Evolutionary conservation across 2,797 vertebrate species (phyloP).

Genomic region (Sarcophilus harrisii): DNA sequence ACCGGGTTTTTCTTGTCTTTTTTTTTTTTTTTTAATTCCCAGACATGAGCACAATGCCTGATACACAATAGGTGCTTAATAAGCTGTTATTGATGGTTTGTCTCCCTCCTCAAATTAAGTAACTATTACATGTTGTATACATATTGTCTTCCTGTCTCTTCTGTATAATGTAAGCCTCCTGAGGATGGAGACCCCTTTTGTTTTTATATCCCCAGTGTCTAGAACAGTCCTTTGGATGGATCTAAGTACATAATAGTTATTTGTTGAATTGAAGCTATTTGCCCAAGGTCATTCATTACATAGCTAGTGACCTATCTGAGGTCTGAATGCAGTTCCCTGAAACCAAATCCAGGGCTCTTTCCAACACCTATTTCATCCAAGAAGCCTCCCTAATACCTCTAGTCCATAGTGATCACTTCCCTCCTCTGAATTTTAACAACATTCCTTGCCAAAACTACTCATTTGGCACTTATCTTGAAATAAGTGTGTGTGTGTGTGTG

Average conservation of each 20-base stretch:
- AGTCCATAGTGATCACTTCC: neutral
- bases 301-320: neutral
- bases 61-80: neutral
- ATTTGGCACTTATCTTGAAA: neutral
- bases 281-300: neutral
- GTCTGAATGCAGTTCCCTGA: neutral
- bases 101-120: neutral
- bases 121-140: neutral
- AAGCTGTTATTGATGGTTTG: neutral
- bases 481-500: too few species aligned
- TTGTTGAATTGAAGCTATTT: neutral
- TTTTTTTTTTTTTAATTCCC: neutral
- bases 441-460: neutral
- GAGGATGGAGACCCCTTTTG: neutral
- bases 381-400: neutral
- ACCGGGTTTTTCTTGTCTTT: neutral
- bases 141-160: neutral
- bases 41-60: neutral
- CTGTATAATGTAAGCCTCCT: neutral
- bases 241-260: neutral
- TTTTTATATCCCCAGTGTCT: too few species aligned
- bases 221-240: neutral
- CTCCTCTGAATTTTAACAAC: neutral
- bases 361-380: neutral
- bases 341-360: neutral